Base-by-base conservation (phyloP, 2,797 vertebrate genomes). In the Meda fulgida region DNA sequence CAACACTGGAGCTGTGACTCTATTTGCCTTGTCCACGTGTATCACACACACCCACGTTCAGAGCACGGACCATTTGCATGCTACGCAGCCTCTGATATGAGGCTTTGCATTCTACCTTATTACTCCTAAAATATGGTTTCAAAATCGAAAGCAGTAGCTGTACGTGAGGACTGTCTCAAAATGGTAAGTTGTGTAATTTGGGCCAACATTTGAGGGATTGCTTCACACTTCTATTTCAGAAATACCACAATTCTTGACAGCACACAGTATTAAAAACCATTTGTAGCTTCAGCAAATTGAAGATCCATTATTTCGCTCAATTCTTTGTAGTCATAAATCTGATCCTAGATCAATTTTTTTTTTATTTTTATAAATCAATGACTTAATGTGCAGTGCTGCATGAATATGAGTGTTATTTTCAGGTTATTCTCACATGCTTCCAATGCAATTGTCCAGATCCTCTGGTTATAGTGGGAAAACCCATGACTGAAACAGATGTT, bases 401-500 rank as follows among this genome's bases (percentile, higher is more conserved):
- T 43, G 77, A 31, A 46, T 31, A 40, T 5, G 16, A 38, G 21
- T 3, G 21, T 16, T 85, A 23, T 86, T 65, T 84, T 66, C 10
- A 38, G 21, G 23, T 67, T 40, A 40, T n/a, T 51, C 65, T 31
- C 16, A 16, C 31, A 18, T 65, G 48, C 16, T 43, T 40, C 16
- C 21, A 38, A 18, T 65, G 48, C 19, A 78, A 23, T 80, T 86
- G 63, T 81, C 46, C 6, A 67, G 36, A 82, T 84, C 46, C 76
- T 14, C 36, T 86, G 71, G 16, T 65, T 55, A 29, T 83, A 70
- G 38, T 69, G 69, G 82, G 84, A 78, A 82, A 79, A 72, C 67
- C 71, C 65, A 48, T 58, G 76, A 16, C 40, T 83, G 60, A 36
- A 29, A 67, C 87, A 88, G 81, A 86, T 89, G 88, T 89, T 89